phyloP scores from a whole-genome alignment of 2,113 vertebrate genomes.

The Poecilia latipinna region DNA sequence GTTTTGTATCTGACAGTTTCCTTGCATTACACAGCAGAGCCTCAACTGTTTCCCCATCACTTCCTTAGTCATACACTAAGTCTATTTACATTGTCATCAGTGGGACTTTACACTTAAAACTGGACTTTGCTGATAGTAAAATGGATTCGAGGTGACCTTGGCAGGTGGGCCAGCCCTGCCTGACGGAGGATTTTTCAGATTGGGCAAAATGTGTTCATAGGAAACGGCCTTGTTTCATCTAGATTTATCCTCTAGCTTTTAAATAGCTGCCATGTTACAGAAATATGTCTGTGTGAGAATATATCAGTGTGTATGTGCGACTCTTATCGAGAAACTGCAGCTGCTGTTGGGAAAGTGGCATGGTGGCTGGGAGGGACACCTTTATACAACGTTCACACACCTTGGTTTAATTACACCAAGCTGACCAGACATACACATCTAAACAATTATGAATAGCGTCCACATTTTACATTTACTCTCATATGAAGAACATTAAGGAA shows the following conservation, averaged over 20 bases:
- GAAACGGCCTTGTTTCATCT: conserved; percentile 56
- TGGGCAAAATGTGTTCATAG: conserved; percentile 20
- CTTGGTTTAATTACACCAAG: conserved; percentile 35
- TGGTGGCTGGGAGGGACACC: conserved; percentile 41
- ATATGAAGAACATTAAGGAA: not conserved
- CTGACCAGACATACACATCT: conserved; percentile 18
- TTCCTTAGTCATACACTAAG: not conserved
- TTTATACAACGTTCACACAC: conserved; percentile 49
- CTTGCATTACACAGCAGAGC: too few species aligned
- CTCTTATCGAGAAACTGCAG: conserved; percentile 79
- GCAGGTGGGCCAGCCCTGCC: not conserved
- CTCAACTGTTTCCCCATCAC: not conserved
- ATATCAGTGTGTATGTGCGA: conserved; percentile 25
- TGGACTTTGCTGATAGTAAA: conserved; percentile 1
- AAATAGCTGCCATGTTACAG: conserved; percentile 45
- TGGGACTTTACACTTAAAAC: conserved; percentile 1
- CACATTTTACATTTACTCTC: conserved; percentile 28
- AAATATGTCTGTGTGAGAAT: conserved; percentile 11
- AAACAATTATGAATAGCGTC: conserved; percentile 35
- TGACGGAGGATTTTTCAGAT: conserved; percentile 35
- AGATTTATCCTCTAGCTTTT: conserved; percentile 43
- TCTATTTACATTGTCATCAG: not conserved
- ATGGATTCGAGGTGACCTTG: conserved; percentile 11
- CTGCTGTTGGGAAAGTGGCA: conserved; percentile 62
- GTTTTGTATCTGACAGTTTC: not conserved